Evolutionary conservation across 2,888 invertebrate genomes (phyloP).

Genomic region (Tetheella fluctuosa): DNA sequence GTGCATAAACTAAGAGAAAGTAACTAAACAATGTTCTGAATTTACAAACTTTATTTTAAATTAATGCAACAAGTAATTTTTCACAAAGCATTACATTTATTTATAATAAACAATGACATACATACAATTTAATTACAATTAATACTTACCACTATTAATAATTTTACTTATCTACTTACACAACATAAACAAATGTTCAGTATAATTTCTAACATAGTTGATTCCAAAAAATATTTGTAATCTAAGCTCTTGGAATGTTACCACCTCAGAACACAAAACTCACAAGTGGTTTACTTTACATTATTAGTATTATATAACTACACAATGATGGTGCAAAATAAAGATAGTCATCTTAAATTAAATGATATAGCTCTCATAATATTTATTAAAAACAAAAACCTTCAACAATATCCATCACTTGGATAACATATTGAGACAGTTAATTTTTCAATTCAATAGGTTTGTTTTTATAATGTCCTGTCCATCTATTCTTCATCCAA

Average conservation of each 20-base stretch:
- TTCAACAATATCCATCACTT: background rate
- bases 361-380: constrained; percentile 12
- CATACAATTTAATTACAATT: constrained; percentile 31
- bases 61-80: constrained; percentile 32
- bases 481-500: constrained; percentile 16
- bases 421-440: background rate
- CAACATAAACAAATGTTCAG: constrained; percentile 12
- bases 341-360: constrained; percentile 20
- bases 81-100: constrained; percentile 31
- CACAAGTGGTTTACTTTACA: constrained; percentile 19
- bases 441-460: background rate
- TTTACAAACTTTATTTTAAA: constrained; percentile 43
- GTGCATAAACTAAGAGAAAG: background rate
- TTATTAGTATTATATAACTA: constrained; percentile 18
- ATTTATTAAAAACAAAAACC: background rate
- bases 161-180: constrained; percentile 12
- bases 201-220: constrained; percentile 18
- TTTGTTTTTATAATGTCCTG: background rate
- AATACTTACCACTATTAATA: constrained; percentile 30
- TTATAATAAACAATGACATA: constrained; percentile 31
- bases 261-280: constrained; percentile 24
- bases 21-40: constrained; percentile 27
- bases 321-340: constrained; percentile 26
- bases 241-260: constrained; percentile 52
- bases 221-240: constrained; percentile 33